Evolutionary conservation across 2,888 invertebrate species (phyloP).

Genomic region (Mesochorus sp.): DNA sequence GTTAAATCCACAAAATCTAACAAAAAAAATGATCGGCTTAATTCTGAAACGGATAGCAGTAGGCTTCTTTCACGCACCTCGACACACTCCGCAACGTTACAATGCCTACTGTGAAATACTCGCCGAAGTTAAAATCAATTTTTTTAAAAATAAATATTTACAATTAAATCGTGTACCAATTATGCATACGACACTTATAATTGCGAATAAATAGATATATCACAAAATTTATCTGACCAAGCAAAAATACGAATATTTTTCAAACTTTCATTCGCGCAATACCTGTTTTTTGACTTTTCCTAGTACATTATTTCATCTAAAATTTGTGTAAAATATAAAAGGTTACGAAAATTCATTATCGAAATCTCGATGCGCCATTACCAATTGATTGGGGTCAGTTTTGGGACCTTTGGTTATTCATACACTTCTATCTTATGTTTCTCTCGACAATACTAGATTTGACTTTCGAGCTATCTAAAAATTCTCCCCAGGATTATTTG

Average conservation of each 20-base stretch:
- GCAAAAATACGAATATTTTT: slow-evolving; percentile 39
- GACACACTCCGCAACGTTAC: slow-evolving; percentile 20
- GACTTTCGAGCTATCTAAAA: slow-evolving; percentile 21
- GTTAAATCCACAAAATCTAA: slow-evolving; percentile 2
- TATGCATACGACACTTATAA: slow-evolving; percentile 46
- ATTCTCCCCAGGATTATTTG: slow-evolving; percentile 15
- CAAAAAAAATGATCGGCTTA: slow-evolving; percentile 2
- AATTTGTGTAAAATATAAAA: slow-evolving; percentile 30
- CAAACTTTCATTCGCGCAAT: slow-evolving; percentile 52
- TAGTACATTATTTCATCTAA: slow-evolving; percentile 20
- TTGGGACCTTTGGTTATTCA: slow-evolving; percentile 48
- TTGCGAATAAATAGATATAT: slow-evolving; percentile 64
- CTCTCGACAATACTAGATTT: slow-evolving; percentile 1
- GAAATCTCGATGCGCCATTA: slow-evolving; percentile 30
- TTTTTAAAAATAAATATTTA: slow-evolving; percentile 51
- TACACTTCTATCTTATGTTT: not conserved
- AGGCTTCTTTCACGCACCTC: not conserved
- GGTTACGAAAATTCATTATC: slow-evolving; percentile 28
- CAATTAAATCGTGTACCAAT: slow-evolving; percentile 51
- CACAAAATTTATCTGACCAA: slow-evolving; percentile 62
- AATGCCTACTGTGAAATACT: slow-evolving; percentile 34
- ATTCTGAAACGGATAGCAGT: slow-evolving; percentile 3
- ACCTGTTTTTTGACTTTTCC: slow-evolving; percentile 36
- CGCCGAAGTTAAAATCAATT: slow-evolving; percentile 29
- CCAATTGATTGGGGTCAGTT: slow-evolving; percentile 32